phyloP scores from a whole-genome alignment of 2,797 vertebrate genomes.

The Pangasius mekongensis region DNA sequence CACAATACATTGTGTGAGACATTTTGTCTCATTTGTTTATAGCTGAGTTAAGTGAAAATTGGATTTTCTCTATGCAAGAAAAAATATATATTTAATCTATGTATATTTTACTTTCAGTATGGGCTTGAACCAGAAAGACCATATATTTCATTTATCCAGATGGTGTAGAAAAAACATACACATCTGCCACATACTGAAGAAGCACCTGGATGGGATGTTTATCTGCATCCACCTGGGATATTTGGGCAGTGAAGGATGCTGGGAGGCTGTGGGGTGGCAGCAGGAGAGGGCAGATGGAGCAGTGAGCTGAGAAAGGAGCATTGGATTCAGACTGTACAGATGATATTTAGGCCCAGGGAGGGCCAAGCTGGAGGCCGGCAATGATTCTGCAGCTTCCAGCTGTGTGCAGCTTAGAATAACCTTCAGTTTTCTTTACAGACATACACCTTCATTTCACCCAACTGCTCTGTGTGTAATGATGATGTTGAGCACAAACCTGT shows the following conservation, averaged over 20 bases:
- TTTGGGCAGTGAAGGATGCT: conserved; percentile 7
- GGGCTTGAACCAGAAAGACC: background rate
- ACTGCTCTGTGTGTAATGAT: conserved; percentile 1
- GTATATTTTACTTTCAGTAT: background rate
- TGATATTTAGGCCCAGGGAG: conserved; percentile 37
- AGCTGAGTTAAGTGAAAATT: background rate
- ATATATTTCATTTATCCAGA: background rate
- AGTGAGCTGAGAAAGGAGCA: conserved; percentile 12
- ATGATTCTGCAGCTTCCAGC: conserved; percentile 20
- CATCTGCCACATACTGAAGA: conserved; percentile 14
- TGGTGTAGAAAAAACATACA: background rate
- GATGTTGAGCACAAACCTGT: background rate
- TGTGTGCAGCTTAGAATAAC: conserved; percentile 28
- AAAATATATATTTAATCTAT: background rate
- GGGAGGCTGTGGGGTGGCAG: conserved; percentile 27
- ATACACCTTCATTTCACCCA: background rate
- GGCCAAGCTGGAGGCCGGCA: conserved; percentile 1
- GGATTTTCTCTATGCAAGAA: background rate
- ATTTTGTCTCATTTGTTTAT: no score
- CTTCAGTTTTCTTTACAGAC: conserved; percentile 12
- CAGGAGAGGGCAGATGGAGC: conserved; percentile 25
- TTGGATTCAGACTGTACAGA: conserved; percentile 10
- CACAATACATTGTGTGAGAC: background rate
- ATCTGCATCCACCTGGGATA: conserved; percentile 23
- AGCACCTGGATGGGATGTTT: conserved; percentile 24